Conservation (phyloP, 2,888 invertebrate species). For the Papilio demoleus region DNA sequence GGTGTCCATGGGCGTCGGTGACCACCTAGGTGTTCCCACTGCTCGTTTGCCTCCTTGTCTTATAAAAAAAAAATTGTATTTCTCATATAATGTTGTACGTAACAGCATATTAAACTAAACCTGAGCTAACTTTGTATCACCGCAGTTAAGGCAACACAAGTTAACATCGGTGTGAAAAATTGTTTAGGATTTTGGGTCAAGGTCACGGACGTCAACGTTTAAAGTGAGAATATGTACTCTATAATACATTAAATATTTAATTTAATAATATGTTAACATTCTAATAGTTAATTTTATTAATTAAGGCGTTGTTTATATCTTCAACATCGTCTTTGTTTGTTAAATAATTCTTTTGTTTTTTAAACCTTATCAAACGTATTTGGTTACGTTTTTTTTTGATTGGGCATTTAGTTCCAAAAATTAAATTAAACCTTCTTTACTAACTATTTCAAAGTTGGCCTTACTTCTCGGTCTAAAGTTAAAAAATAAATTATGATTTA, state of each 20-base stretch:
- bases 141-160: constrained; percentile 4
- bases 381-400: neutral
- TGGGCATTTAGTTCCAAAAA: no score
- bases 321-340: neutral
- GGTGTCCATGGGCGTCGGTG: no score
- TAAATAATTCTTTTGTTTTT: neutral
- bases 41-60: no score
- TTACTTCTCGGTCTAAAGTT: no score
- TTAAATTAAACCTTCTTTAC: neutral
- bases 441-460: neutral
- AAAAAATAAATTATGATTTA: no score
- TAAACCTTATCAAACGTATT: neutral
- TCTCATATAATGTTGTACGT: no score
- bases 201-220: constrained; percentile 30
- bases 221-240: constrained; percentile 1
- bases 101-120: neutral
- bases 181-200: constrained; percentile 36
- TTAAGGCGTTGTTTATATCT: neutral
- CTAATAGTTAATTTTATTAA: neutral
- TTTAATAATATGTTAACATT: neutral
- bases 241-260: neutral
- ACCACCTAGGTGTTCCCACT: no score
- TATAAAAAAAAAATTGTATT: no score
- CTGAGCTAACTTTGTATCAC: neutral
- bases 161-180: constrained; percentile 37